Percentiles rank a stretch among this genome's conserved stretches.
phyloP scores from a whole-genome alignment of 2,797 vertebrate genomes.

The Rhodeus uyekii region DNA sequence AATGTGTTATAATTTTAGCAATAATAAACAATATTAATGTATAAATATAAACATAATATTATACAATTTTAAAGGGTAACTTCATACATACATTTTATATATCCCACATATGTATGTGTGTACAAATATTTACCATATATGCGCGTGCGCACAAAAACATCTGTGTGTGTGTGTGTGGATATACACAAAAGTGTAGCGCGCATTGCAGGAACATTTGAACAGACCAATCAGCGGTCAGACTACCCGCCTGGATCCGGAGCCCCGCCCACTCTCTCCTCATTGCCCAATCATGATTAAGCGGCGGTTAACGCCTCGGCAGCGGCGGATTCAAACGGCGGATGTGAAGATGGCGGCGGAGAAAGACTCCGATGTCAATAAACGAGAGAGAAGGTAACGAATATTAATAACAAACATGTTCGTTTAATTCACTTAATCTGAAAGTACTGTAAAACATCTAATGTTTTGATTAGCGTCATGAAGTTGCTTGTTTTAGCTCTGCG shows the following conservation, averaged over 20 bases:
- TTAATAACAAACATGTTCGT: not conserved
- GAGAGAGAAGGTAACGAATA: constrained; percentile 70
- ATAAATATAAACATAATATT: not conserved
- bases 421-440: accelerated
- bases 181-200: no score
- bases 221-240: constrained; percentile 66
- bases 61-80: not conserved
- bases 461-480: not conserved
- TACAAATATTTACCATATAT: no score
- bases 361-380: constrained; percentile 70
- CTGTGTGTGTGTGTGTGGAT: no score
- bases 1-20: not conserved
- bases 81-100: no score
- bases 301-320: constrained; percentile 59
- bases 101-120: no score
- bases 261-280: constrained; percentile 32
- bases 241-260: accelerated
- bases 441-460: not conserved
- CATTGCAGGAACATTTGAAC: constrained; percentile 68
- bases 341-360: constrained; percentile 76
- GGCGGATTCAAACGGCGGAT: constrained; percentile 79
- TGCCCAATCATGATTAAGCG: constrained; percentile 62
- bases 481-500: no score
- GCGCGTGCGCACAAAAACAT: no score
- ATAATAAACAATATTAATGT: not conserved